Percentiles rank a stretch among this genome's conserved stretches.
phyloP scores from a whole-genome alignment of 1,140 invertebrate species.

The Megalonaias nervosa region DNA sequence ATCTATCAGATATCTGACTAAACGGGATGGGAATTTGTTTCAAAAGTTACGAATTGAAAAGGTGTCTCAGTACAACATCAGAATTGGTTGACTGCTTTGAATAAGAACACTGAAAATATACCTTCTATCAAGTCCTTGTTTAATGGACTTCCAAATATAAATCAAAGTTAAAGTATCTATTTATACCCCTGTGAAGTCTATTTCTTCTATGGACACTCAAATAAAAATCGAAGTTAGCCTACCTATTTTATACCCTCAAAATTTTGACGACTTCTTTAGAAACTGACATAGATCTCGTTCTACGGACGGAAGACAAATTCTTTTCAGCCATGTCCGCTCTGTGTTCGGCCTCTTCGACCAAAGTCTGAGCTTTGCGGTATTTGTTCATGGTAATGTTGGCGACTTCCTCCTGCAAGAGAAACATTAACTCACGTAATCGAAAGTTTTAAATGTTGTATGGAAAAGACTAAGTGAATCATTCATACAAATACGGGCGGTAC shows the following conservation, averaged over 20 bases:
- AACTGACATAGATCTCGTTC: constrained; percentile 68
- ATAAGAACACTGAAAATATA: background rate
- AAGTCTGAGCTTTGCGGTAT: constrained; percentile 70
- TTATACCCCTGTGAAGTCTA: background rate
- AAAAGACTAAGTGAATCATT: background rate
- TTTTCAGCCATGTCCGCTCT: constrained; percentile 69
- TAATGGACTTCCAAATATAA: background rate
- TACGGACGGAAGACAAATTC: constrained; percentile 62
- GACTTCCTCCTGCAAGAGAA: constrained; percentile 68
- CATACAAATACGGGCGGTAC: no score
- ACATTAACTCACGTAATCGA: background rate
- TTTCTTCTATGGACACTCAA: background rate
- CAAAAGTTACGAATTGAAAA: no score
- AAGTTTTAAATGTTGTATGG: background rate
- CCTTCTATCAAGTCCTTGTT: background rate
- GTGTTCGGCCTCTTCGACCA: constrained; percentile 69
- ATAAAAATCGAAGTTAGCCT: background rate
- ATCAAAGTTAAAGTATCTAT: background rate
- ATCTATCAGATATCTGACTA: no score
- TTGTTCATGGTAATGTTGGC: constrained; percentile 71
- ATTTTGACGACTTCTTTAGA: constrained; percentile 63
- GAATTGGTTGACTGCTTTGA: no score
- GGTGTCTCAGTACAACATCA: no score
- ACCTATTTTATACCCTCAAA: constrained; percentile 50
- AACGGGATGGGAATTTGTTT: no score